Base-by-base conservation (phyloP, 2,113 vertebrate species). In the Mohoua ochrocephala region DNA sequence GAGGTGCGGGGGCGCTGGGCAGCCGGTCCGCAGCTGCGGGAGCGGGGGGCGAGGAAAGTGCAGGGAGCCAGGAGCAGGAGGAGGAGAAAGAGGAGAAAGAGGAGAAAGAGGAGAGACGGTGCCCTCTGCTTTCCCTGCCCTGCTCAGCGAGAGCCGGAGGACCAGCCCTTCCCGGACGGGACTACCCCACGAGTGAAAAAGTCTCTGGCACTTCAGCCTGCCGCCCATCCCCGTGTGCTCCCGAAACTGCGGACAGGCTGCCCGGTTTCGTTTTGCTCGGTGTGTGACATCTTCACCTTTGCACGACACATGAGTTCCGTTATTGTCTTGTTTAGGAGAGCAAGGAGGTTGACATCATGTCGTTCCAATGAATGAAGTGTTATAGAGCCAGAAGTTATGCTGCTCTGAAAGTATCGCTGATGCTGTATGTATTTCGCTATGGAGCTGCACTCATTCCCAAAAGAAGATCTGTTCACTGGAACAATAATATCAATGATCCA, bases 161-260 rank as follows among this genome's bases (percentile, higher is more conserved):
- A 35, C 6, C n/a, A n/a, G 45, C n/a, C 9, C 21, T 11, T 61
- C 41, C 39, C 18, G 27, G 10, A 30, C 27, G 35, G 45, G 23
- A 5, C 39, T 21, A 1, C 8, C 31, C 42, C 27, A 3, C 6
- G 7, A 30, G 35, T n/a, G 53, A 44, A 37, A n/a, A 24, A 47
- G 63, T 42, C 23, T 16, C 4, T 3, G 64, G 22, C 11, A 5
- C 41, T 61, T 44, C 50, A 49, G 27, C 42, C 20, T 2, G 22
- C 30, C 28, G 24, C 52, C 33, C 42, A 1, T 10, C 37, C 9
- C 53, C 0, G 10, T 2, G 69, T 2, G 69, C 56, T 2, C 26
- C 53, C 5, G 4, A 11, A 7, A 2, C 1, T 15, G 54, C 2
- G 26, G 12, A 1, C 2, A 4, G 3, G 0, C 16, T 6, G 0